Percentiles rank a stretch among this genome's conserved stretches.
Conservation (phyloP, 2,888 invertebrate species). For the Eilema sororculum region DNA sequence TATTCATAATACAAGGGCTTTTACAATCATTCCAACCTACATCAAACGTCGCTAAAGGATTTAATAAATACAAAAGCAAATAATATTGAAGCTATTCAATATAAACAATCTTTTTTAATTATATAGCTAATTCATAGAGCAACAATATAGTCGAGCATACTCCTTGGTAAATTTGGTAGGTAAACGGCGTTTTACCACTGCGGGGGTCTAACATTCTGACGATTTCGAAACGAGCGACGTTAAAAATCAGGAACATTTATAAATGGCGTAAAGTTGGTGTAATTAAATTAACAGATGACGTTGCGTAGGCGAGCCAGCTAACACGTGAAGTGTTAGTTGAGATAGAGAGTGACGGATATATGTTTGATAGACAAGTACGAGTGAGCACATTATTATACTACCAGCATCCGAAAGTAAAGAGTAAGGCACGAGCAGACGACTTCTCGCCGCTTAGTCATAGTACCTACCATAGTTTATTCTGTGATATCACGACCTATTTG, state of each 20-base stretch:
- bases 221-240: conserved; percentile 7
- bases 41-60: conserved; percentile 47
- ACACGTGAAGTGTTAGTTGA: conserved; percentile 62
- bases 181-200: conserved; percentile 30
- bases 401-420: conserved; percentile 61
- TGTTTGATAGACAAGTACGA: conserved; percentile 58
- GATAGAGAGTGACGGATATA: conserved; percentile 69
- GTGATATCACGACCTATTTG: conserved; percentile 57
- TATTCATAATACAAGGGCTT: conserved; percentile 37
- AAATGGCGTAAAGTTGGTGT: conserved; percentile 63
- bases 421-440: conserved; percentile 64
- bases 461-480: no score
- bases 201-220: conserved; percentile 34
- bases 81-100: conserved; percentile 23
- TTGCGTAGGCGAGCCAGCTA: conserved; percentile 67
- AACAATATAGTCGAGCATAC: conserved; percentile 21
- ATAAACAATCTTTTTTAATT: conserved; percentile 30
- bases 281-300: conserved; percentile 81
- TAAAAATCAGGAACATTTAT: conserved; percentile 50
- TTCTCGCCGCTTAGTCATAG: conserved; percentile 73
- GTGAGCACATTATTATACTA: conserved; percentile 69
- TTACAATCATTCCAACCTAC: conserved; percentile 48
- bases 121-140: no score
- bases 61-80: conserved; percentile 23
- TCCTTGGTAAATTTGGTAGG: conserved; percentile 33